phyloP scores from a whole-genome alignment of 2,888 invertebrate species.

The Nemapogon koenigi region DNA sequence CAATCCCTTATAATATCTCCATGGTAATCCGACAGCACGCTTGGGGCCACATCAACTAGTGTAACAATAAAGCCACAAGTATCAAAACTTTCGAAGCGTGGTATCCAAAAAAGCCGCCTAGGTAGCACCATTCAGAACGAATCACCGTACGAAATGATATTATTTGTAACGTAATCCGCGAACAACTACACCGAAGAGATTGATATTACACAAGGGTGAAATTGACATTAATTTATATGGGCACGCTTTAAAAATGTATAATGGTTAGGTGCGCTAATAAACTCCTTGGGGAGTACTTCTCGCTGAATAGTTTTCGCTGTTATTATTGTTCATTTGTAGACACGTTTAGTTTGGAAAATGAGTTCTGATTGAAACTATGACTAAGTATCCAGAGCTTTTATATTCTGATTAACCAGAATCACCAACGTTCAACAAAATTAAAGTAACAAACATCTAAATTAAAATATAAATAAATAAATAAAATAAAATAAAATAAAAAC shows the following conservation, averaged over 20 bases:
- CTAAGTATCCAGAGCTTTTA: too few relatives aligned
- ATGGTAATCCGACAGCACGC: too few relatives aligned
- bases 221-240: constrained; percentile 65
- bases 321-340: constrained; percentile 26
- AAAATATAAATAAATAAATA: too few relatives aligned
- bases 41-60: too few relatives aligned
- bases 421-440: too few relatives aligned
- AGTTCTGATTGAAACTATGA: too few relatives aligned
- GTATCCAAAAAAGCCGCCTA: constrained; percentile 20
- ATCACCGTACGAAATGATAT: constrained; percentile 65
- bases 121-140: constrained; percentile 58
- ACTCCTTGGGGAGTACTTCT: constrained; percentile 42
- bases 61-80: not conserved
- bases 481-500: too few relatives aligned
- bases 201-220: constrained; percentile 60
- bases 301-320: constrained; percentile 28
- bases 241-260: constrained; percentile 65
- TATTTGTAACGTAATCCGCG: constrained; percentile 64
- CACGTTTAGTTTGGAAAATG: constrained; percentile 20
- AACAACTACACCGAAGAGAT: constrained; percentile 53
- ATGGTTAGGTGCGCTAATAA: constrained; percentile 56
- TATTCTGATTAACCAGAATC: too few relatives aligned
- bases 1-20: too few relatives aligned
- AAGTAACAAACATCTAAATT: too few relatives aligned
- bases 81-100: not conserved